Base-by-base conservation (phyloP, 2,113 vertebrate genomes). In the Oplegnathus fasciatus region DNA sequence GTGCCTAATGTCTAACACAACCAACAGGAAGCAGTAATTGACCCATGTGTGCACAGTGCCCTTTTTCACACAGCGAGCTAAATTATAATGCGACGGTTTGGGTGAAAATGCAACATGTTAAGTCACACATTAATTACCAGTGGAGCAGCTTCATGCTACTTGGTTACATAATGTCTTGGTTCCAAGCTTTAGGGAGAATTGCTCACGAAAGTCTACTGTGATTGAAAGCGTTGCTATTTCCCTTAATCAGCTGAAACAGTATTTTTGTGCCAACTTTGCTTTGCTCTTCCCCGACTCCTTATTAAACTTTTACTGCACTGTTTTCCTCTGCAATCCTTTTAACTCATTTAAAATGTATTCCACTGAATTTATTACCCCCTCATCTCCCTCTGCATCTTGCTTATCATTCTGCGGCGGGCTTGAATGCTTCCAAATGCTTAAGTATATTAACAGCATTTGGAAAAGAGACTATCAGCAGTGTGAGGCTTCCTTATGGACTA, bases 301-400 rank as follows among this genome's bases (percentile, higher is more conserved):
- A 85, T 91, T 84, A 91, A 90, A 85, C 79, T 85, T 89, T 82
- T 80, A 87, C 71, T 88, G 62, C 83, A 67, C 61, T 88, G 82
- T 83, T 91, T 88, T 73, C 66, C 69, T 52, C 65, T 62, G 11
- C 68, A 71, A 24, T 72, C 74, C 54, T 79, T 89, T 89, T 83
- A 83, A 85, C 75, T 44, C 24, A 70, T 87, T 86, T 54, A 82
- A 86, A 86, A 91, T 86, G 57, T 83, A 83, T 93, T 83, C 67
- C 17, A 9, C 48, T 82, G 65, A 82, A 92, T 93, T 34, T 64
- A 82, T 85, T 60, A 64, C 73, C 17, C 24, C 54, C 55, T 34
- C 64, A 9, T 68, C 70, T 30, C 55, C 22, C 37, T 46, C 54
- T 52, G 44, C 14, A 10, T 58, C 80, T 86, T 60, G 65, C 69